These are phyloP conservation scores for Drosophila takahashii DNA, from an alignment of 1,140 invertebrate genomes.

Conservation along the genomic window DNA sequence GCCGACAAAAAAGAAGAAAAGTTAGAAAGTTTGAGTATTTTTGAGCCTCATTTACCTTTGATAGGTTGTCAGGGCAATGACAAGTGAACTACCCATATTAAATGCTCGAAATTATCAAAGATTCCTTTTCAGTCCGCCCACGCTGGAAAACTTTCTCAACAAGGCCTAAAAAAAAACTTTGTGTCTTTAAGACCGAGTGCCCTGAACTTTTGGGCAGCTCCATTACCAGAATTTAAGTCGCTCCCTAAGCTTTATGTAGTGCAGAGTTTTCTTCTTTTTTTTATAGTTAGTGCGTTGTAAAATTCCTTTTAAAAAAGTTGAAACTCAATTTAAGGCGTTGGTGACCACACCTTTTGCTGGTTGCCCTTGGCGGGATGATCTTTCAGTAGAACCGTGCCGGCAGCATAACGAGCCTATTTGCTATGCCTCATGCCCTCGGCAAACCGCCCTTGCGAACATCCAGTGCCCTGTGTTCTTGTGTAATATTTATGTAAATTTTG, in stretches of 20 bases:
- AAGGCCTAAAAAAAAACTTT: not conserved
- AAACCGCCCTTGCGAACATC: slow-evolving; percentile 5
- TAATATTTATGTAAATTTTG: slow-evolving; percentile 78
- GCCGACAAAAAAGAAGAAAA: slow-evolving; percentile 3
- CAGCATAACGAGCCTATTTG: slow-evolving; percentile 76
- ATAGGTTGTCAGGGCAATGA: slow-evolving; percentile 39
- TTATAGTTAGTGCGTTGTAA: slow-evolving; percentile 10
- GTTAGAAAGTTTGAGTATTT: slow-evolving; percentile 18
- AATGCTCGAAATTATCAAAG: slow-evolving; percentile 31
- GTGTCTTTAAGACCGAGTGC: not conserved
- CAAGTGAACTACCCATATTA: slow-evolving; percentile 34
- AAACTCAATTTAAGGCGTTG: slow-evolving; percentile 49
- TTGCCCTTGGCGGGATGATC: slow-evolving; percentile 49
- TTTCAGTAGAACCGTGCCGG: slow-evolving; percentile 14
- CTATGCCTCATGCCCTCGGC: slow-evolving; percentile 57
- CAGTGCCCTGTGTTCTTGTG: slow-evolving; percentile 42
- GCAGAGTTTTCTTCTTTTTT: slow-evolving; percentile 9
- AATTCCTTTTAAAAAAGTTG: slow-evolving; percentile 16
- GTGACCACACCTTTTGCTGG: slow-evolving; percentile 73
- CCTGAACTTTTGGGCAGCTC: slow-evolving; percentile 19
- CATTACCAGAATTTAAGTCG: slow-evolving; percentile 20
- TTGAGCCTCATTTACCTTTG: slow-evolving; percentile 34
- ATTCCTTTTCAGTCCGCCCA: not conserved
- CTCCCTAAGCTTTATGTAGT: slow-evolving; percentile 29
- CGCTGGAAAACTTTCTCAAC: slow-evolving; percentile 3